Evolutionary conservation across 2,113 vertebrate genomes (phyloP), one percentile per base, ranked within the genome.

Genomic region (Pollimyrus isidori): DNA sequence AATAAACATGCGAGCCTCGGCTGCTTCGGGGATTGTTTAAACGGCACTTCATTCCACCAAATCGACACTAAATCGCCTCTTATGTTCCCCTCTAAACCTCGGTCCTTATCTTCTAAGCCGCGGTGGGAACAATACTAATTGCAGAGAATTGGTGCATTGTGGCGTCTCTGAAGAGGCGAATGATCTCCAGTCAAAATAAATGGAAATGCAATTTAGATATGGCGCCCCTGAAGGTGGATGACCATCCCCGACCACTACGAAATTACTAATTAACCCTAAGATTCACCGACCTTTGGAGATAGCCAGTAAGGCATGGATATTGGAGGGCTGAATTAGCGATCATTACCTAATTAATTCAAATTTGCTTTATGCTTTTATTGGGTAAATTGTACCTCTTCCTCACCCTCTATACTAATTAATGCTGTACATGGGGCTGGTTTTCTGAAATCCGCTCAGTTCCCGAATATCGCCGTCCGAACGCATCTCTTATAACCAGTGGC

Each of bases 1-100:
- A 88, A 89, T 52, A 90, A 88, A 90, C 87, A 90, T n/a, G 56
- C 73, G 9, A 42, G 87, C 82, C 86, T 86, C 80, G 85, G 90
- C 56, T 19, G 80, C 87, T 87, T 69, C 65, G 15, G 69, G 84
- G 69, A 69, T 50, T 87, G 49, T 50, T 86, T 87, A 90, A 88
- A 86, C 88, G 88, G 88, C 86, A 56, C 89, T 90, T 89, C 89
- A 89, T 52, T 62, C 89, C 56, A 39, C 50, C 65, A 80, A 53
- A 87, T 87, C 65, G 48, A 10, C 26, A 46, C 49, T 48, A 90
- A 87, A 91, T 88, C 91, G 83, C 85, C 89, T 87, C 89, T 90
- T 84, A 23, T 56, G 45, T 50, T 48, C 88, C 87, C 89, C 42
- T 88, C 89, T 83, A 35, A 73, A 46, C 42, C 52, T 17, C 39